phyloP scores from a whole-genome alignment of 2,113 vertebrate genomes.

The Cricetomys ansorgei region DNA sequence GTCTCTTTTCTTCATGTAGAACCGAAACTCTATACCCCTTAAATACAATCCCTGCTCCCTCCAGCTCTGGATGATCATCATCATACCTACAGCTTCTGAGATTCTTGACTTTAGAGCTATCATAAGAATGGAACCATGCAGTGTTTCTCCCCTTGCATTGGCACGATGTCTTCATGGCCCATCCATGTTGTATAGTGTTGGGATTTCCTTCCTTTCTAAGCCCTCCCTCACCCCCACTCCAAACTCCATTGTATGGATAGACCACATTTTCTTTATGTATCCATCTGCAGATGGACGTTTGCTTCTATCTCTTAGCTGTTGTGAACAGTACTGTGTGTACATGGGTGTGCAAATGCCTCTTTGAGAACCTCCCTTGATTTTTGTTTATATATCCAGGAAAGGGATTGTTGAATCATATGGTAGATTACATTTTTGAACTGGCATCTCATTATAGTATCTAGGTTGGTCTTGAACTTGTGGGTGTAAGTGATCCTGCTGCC shows the following conservation, averaged over 20 bases:
- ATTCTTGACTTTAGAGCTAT: not conserved
- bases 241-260: not conserved
- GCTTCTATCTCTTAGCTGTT: not conserved
- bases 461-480: not conserved
- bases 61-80: not conserved
- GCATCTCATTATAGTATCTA: not conserved
- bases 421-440: not conserved
- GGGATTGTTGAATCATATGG: not conserved
- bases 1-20: not conserved
- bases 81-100: not conserved
- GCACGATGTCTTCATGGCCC: not conserved
- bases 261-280: not conserved
- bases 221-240: too few relatives aligned
- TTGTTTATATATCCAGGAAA: not conserved
- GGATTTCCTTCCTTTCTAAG: not conserved
- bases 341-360: not conserved
- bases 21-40: not conserved
- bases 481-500: not conserved
- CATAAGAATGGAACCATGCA: not conserved
- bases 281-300: not conserved
- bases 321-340: not conserved
- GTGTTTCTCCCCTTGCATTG: not conserved
- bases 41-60: not conserved
- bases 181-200: not conserved
- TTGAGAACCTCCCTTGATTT: conserved; percentile 1